phyloP scores from a whole-genome alignment of 2,113 vertebrate species.

The Callorhinus ursinus region DNA sequence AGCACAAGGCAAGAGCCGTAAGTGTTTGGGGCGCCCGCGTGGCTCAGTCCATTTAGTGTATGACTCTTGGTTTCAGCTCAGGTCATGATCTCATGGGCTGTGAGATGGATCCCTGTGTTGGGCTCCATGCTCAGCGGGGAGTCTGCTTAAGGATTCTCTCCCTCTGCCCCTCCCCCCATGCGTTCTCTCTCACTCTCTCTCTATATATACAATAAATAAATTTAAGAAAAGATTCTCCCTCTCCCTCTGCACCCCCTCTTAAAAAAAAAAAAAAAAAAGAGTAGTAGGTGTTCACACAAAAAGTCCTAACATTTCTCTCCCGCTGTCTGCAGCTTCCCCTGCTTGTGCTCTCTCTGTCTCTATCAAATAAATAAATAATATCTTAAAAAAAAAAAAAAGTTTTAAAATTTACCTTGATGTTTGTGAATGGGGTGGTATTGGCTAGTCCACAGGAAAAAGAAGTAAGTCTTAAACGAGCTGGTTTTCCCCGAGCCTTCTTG shows the following conservation, averaged over 20 bases:
- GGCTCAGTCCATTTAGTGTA: background rate
- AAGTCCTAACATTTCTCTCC: background rate
- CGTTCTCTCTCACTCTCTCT: background rate
- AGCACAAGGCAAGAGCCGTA: background rate
- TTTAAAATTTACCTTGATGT: constrained; percentile 83
- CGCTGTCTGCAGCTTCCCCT: background rate
- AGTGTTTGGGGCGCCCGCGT: too few species aligned
- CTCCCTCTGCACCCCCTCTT: background rate
- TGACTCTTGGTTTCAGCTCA: background rate
- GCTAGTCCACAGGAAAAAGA: constrained; percentile 51
- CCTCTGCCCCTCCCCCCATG: background rate
- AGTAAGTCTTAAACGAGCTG: constrained; percentile 84
- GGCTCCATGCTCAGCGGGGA: background rate
- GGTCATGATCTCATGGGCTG: background rate
- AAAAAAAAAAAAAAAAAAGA: background rate
- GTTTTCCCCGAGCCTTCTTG: constrained; percentile 92
- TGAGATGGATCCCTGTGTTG: background rate
- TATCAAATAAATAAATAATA: background rate
- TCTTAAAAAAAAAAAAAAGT: background rate
- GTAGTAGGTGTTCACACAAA: background rate
- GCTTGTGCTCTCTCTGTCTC: background rate
- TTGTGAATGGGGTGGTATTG: constrained; percentile 69
- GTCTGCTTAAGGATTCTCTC: background rate
- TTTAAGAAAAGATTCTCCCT: background rate
- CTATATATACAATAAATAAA: background rate